These are phyloP conservation scores for Lucinisca nassula DNA, from an alignment of 2,888 invertebrate genomes.

Conservation along the genomic window DNA sequence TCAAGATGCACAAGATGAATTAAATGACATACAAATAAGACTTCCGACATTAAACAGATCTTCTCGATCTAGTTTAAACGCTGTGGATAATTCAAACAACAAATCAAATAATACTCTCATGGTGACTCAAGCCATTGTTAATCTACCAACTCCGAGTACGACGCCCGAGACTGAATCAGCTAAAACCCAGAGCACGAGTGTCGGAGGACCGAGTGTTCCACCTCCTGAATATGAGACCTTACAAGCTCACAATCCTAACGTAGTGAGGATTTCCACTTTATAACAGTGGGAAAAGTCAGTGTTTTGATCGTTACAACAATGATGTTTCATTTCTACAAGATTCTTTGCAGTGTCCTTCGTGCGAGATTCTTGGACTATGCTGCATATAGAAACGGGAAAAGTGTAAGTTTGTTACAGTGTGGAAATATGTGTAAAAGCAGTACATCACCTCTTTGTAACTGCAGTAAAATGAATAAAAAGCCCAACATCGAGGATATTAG, in stretches of 20 bases:
- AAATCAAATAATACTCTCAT: conserved; percentile 81
- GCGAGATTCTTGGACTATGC: neutral
- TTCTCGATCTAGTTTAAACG: conserved; percentile 82
- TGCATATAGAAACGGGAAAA: neutral
- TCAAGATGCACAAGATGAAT: conserved; percentile 80
- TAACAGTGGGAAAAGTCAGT: conserved; percentile 65
- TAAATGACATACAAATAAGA: conserved; percentile 85
- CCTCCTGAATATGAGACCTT: conserved; percentile 53
- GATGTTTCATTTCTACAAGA: no score
- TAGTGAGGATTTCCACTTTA: conserved; percentile 84
- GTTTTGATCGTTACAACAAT: no score
- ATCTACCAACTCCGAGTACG: conserved; percentile 81
- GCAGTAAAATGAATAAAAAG: no score
- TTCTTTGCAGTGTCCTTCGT: no score
- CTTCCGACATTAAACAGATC: conserved; percentile 80
- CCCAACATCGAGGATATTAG: no score
- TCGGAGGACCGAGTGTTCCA: conserved; percentile 70
- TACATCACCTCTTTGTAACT: no score
- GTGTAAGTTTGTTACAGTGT: no score
- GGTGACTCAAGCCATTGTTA: conserved; percentile 84
- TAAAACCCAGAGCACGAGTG: conserved; percentile 79
- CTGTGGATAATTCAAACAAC: conserved; percentile 75
- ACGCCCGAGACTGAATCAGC: conserved; percentile 83
- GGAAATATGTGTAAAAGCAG: no score
- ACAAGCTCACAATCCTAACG: conserved; percentile 69